Evolutionary conservation across 2,888 invertebrate genomes (phyloP), one percentile per base, ranked within the genome.

Genomic region (Coleophora flavipennella): DNA sequence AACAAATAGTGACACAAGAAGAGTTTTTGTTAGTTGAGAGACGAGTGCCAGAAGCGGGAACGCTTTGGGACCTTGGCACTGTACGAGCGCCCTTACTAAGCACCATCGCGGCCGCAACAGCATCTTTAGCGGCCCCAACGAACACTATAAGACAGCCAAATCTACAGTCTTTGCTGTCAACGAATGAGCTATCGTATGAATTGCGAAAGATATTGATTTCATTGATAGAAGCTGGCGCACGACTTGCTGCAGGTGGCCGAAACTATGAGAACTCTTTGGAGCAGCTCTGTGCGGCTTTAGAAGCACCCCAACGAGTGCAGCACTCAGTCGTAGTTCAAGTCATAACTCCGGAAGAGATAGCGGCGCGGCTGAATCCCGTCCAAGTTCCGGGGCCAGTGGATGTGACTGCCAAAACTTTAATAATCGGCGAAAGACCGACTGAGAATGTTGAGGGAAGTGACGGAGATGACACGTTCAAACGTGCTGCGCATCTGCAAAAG

Each of bases 201-300:
- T 45, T 84, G 29, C 54, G 68, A 2, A 84, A 84, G 45, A 84
- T 84, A 20, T 46, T 84, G 1, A 84, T 84, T 46, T 81, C 83
- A 1, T 46, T 84, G 13, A 72, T 84, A 25, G 83, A 83, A 59
- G 81, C 80, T 0, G 84, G 84, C 0, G 84, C 84, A 0, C 50
- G 76, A 1, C 55, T 84, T 0, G 84, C 83, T 0, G 81, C 84
- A 0, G 67, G 74, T 0, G 80, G 84, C 0, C 62, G 70, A 2
- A 77, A 78, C 45, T 83, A 79, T 38, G 79, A 80, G 45, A 62
- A 65, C 50, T 68, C 80, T 0, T 41, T 84, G 9, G 67, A 67
- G 0, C 78, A 81, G 37, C 48, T 84, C 0, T 64, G 71, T 0
- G 71, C 79, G 0, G 83, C 83, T 1, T 53, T 84, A 25, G 78